A percentile compares a stretch with the other conserved stretches of the same genome.
Evolutionary conservation across 2,113 vertebrate genomes (phyloP).

Genomic region (Labeo catla): DNA sequence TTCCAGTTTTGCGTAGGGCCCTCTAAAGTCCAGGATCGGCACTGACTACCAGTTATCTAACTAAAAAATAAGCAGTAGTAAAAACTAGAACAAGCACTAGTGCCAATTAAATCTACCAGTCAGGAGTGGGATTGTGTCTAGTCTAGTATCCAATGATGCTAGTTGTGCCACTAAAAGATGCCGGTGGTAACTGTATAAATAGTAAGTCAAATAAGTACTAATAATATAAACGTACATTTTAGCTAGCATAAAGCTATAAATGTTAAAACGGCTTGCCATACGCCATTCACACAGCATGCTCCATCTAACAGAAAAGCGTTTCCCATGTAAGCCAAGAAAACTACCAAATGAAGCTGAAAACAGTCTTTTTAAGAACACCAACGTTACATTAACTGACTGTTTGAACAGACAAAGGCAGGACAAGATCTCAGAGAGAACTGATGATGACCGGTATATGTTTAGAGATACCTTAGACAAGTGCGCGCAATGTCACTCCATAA

Average conservation of each 20-base stretch:
- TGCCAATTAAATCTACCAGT: background rate
- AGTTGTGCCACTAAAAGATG: background rate
- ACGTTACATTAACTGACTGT: background rate
- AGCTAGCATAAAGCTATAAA: background rate
- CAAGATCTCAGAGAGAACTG: background rate
- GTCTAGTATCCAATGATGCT: background rate
- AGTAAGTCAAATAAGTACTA: background rate
- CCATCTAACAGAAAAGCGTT: background rate
- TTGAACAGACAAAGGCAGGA: background rate
- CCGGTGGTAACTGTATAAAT: background rate
- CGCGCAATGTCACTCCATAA: constrained; percentile 1
- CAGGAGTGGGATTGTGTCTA: background rate
- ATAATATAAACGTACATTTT: background rate
- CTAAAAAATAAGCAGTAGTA: background rate
- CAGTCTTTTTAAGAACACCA: background rate
- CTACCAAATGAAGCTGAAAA: background rate
- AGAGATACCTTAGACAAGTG: background rate
- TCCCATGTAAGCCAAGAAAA: background rate
- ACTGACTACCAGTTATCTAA: background rate
- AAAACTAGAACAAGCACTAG: background rate
- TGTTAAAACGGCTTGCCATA: constrained; percentile 10
- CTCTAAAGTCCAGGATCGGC: too few relatives aligned
- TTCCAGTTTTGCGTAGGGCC: too few relatives aligned
- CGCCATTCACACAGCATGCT: background rate
- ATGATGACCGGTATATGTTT: background rate